phyloP scores from a whole-genome alignment of 2,113 vertebrate species.

The Lichenostomus cassidix region DNA sequence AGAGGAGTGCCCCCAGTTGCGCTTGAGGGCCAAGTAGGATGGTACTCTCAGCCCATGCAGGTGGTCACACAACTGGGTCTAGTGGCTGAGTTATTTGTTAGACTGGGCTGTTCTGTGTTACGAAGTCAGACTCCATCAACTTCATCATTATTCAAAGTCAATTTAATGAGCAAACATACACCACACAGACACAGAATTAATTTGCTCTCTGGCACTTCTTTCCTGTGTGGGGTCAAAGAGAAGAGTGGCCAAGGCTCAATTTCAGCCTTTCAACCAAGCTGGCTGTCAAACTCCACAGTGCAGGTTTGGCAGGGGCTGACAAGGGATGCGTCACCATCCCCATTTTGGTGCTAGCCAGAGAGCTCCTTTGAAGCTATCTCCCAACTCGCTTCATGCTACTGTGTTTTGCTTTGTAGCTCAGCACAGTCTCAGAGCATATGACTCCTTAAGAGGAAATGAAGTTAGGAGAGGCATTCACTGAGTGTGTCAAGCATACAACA shows the following conservation, averaged over 20 bases:
- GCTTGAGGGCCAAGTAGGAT: not conserved
- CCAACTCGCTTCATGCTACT: rapidly evolving
- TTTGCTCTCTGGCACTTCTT: not conserved
- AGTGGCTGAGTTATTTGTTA: not conserved
- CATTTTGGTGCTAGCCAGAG: not conserved
- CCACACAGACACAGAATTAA: not conserved
- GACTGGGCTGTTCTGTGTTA: not conserved
- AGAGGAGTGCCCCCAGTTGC: not conserved
- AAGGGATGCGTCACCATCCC: not conserved
- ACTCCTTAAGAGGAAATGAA: not conserved
- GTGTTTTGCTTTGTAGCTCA: not conserved
- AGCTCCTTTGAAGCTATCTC: not conserved
- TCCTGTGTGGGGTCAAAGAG: not conserved
- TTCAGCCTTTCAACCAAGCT: not conserved
- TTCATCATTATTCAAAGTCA: not conserved
- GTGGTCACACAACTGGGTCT: not conserved
- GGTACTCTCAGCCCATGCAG: not conserved
- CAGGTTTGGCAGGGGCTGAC: not conserved
- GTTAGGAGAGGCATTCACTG: not conserved
- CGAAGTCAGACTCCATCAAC: not conserved
- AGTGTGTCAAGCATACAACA: not conserved
- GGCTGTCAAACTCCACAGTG: rapidly evolving
- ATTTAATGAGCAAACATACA: not conserved
- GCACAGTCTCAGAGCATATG: rapidly evolving
- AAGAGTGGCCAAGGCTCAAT: not conserved